phyloP scores from a whole-genome alignment of 2,888 invertebrate species.

The Criorhina ranunculi region DNA sequence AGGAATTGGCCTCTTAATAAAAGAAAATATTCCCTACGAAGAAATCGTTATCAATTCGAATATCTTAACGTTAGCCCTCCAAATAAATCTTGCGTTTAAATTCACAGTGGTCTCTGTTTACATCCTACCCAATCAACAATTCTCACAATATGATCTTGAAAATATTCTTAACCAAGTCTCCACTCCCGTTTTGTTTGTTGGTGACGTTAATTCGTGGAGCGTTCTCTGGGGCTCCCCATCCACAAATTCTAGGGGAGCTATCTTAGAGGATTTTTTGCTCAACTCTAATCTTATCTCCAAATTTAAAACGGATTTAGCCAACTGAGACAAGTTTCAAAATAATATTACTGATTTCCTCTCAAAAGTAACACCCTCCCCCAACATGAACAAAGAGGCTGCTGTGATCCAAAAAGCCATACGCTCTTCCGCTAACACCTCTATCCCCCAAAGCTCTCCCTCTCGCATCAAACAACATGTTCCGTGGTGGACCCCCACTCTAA shows the following conservation, averaged over 20 bases:
- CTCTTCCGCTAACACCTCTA: background rate
- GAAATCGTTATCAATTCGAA: background rate
- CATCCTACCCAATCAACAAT: background rate
- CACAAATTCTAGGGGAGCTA: background rate
- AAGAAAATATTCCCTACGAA: background rate
- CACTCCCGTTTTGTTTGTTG: background rate
- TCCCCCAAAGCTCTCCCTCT: background rate
- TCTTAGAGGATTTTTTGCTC: background rate
- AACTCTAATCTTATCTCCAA: background rate
- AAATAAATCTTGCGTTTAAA: background rate
- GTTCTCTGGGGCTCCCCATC: background rate
- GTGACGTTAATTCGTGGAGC: background rate
- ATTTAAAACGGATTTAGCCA: background rate
- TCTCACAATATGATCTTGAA: background rate
- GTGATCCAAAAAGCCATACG: constrained; percentile 6
- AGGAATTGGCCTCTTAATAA: background rate
- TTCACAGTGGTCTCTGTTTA: background rate
- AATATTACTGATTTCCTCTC: background rate
- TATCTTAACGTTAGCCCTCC: background rate
- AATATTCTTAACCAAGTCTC: background rate
- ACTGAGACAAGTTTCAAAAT: background rate
- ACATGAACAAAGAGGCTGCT: constrained; percentile 11
- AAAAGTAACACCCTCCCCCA: background rate
- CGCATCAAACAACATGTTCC: background rate
- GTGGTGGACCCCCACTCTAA: background rate